Conservation (phyloP, 1,140 invertebrate species). For the Babylonia areolata region DNA sequence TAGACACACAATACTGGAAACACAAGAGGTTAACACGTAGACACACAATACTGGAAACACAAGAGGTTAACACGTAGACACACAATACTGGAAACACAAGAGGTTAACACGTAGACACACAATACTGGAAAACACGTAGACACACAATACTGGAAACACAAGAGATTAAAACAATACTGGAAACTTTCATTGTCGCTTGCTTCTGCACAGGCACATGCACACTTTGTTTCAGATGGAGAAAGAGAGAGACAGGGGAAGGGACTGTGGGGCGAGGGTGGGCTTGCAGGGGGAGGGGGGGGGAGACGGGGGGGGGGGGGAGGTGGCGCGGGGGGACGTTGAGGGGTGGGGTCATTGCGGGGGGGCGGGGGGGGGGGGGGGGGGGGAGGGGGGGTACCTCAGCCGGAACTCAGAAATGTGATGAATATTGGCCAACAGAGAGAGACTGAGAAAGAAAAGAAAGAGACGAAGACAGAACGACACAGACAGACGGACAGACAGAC, state of each 20-base stretch:
- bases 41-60: too few species aligned
- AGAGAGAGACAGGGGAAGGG: constrained; percentile 2
- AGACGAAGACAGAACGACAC: neutral
- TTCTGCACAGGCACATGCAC: too few species aligned
- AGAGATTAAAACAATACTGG: too few species aligned
- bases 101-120: too few species aligned
- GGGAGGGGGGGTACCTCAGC: neutral
- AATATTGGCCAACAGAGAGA: neutral
- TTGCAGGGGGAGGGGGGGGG: neutral
- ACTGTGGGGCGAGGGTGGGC: too few species aligned
- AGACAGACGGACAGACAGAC: neutral
- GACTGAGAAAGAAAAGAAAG: neutral
- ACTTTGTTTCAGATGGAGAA: neutral
- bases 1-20: too few species aligned
- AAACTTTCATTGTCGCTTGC: too few species aligned
- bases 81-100: too few species aligned
- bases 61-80: too few species aligned
- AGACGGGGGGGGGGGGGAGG: constrained; percentile 6
- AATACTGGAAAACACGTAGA: too few species aligned
- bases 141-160: too few species aligned
- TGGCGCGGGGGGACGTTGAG: neutral
- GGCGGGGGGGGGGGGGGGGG: neutral
- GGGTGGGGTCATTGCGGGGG: constrained; percentile 12
- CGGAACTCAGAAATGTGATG: neutral
- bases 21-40: too few species aligned